Percentiles rank a stretch among this genome's conserved stretches.
phyloP scores from a whole-genome alignment of 2,888 invertebrate species.

The Scrobipalpa costella region DNA sequence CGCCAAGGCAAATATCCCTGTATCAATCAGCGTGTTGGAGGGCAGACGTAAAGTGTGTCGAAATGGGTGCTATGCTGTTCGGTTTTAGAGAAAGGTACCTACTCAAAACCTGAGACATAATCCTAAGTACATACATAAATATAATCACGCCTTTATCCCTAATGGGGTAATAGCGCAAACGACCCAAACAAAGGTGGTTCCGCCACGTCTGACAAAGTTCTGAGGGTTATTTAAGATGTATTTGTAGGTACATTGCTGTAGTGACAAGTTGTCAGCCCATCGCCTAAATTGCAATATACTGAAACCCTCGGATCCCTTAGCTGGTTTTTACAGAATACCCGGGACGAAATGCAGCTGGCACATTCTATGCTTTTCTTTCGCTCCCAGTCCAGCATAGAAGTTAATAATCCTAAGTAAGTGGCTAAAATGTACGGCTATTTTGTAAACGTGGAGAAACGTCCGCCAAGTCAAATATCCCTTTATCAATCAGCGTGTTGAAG shows the following conservation, averaged over 20 bases:
- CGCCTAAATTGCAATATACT: too few relatives aligned
- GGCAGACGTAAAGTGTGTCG: background rate
- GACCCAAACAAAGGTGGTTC: too few relatives aligned
- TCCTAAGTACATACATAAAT: background rate
- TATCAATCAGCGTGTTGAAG: conserved; percentile 3
- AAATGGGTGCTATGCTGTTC: background rate
- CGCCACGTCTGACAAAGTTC: too few relatives aligned
- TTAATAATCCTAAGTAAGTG: too few relatives aligned
- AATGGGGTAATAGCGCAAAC: too few relatives aligned
- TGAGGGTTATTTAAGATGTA: too few relatives aligned
- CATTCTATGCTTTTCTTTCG: too few relatives aligned
- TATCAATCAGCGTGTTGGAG: conserved; percentile 3
- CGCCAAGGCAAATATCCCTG: background rate
- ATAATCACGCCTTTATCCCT: too few relatives aligned
- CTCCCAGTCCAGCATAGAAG: too few relatives aligned
- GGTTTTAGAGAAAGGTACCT: background rate
- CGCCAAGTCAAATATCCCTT: background rate
- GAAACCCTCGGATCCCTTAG: background rate
- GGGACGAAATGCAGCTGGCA: too few relatives aligned
- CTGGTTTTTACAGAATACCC: background rate
- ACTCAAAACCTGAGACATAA: conserved; percentile 2
- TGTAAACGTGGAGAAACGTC: background rate
- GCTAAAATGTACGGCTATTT: background rate
- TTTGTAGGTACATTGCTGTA: too few relatives aligned
- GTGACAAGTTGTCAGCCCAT: too few relatives aligned